Evolutionary conservation across 1,140 invertebrate genomes (phyloP).

Genomic region (Phymastichus coffea): DNA sequence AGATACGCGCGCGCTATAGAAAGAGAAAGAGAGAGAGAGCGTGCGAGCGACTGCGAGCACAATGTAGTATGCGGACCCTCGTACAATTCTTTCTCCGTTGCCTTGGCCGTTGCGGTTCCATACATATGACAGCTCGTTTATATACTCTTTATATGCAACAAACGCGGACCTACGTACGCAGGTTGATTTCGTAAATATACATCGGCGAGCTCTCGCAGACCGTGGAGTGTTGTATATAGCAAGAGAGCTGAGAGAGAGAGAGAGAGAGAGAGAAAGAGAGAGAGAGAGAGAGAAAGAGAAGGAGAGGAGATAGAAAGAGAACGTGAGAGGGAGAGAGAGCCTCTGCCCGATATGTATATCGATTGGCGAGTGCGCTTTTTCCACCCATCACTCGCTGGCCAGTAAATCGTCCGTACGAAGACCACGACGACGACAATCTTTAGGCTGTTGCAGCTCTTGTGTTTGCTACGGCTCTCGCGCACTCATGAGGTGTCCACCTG

Average conservation of each 20-base stretch:
- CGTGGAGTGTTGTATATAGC: too few relatives aligned
- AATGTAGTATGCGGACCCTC: not conserved
- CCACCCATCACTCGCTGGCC: too few relatives aligned
- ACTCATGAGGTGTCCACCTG: too few relatives aligned
- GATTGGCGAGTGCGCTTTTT: constrained; percentile 25
- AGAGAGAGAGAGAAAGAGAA: not conserved
- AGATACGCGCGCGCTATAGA: not conserved
- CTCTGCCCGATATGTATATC: constrained; percentile 25
- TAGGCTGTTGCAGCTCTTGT: too few relatives aligned
- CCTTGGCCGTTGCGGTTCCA: not conserved
- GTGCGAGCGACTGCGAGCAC: not conserved
- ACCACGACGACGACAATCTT: too few relatives aligned
- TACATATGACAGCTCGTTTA: constrained; percentile 16
- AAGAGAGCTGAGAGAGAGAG: not conserved
- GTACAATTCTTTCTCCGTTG: not conserved
- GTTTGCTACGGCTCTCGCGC: too few relatives aligned
- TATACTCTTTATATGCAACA: not conserved
- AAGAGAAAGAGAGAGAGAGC: not conserved
- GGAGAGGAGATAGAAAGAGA: not conserved
- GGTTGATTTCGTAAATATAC: constrained; percentile 19
- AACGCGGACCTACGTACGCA: not conserved
- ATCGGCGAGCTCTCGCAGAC: too few relatives aligned
- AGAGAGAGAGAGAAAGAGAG: not conserved
- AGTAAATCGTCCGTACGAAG: too few relatives aligned
- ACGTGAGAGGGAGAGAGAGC: not conserved